These are phyloP conservation scores for Microplitis demolitor DNA, from an alignment of 1,140 invertebrate species.

Conservation along the genomic window DNA sequence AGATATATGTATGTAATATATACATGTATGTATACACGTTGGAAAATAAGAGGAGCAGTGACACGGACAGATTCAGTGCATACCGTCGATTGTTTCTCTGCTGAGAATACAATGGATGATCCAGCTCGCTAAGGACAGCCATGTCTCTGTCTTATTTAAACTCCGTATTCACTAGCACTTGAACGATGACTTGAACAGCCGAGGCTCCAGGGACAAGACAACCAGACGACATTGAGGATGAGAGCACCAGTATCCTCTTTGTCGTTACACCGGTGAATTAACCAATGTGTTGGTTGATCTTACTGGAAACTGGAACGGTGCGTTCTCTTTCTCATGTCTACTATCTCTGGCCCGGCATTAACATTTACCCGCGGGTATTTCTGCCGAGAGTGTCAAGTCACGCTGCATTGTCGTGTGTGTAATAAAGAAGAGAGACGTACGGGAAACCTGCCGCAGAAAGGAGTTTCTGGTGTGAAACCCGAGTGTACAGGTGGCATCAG, in stretches of 20 bases:
- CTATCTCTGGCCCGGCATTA: no score
- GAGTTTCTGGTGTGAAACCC: background rate
- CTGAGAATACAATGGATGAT: constrained; percentile 27
- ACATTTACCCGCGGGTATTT: no score
- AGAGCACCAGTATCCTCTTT: background rate
- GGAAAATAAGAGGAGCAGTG: constrained; percentile 24
- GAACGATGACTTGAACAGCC: background rate
- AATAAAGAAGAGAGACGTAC: background rate
- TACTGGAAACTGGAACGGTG: background rate
- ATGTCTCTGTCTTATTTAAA: no score
- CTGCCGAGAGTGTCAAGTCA: background rate
- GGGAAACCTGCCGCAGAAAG: no score
- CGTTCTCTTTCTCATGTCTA: no score
- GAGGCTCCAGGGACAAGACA: background rate
- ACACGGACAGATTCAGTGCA: constrained; percentile 32
- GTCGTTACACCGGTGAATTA: background rate
- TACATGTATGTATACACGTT: no score
- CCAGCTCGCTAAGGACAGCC: background rate
- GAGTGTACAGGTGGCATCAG: constrained; percentile 9
- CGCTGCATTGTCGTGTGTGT: background rate
- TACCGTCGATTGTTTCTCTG: constrained; percentile 31
- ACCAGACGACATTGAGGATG: background rate
- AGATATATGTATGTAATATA: background rate
- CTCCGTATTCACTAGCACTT: background rate
- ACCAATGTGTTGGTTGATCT: no score